Evolutionary conservation across 2,113 vertebrate species (phyloP).

Genomic region (Megatriorchis doriae): DNA sequence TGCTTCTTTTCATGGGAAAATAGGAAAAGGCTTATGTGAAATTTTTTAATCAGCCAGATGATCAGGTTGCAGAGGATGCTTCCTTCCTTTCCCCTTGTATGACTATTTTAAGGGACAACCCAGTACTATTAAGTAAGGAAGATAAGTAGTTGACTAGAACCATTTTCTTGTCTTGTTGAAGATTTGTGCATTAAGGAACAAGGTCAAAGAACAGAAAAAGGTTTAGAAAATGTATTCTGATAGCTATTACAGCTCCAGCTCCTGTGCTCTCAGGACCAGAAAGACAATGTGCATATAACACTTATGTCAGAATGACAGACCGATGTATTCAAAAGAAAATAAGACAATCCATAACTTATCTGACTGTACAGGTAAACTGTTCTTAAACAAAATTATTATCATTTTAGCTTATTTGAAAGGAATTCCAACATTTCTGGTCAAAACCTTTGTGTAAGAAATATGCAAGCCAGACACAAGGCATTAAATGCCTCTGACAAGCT

Average conservation of each 20-base stretch:
- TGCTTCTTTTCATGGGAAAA: neutral
- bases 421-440: neutral
- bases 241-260: neutral
- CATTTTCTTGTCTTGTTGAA: neutral
- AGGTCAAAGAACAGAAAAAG: neutral
- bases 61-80: neutral
- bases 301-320: neutral
- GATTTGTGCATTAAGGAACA: neutral
- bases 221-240: neutral
- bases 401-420: neutral
- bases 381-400: neutral
- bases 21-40: neutral
- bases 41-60: neutral
- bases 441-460: neutral
- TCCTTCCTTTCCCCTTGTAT: neutral
- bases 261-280: neutral
- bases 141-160: neutral
- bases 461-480: neutral
- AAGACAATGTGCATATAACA: rapidly evolving
- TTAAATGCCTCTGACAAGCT: neutral
- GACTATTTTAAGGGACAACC: neutral
- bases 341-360: neutral
- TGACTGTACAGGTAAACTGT: neutral
- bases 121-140: neutral
- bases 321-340: neutral